Conservation (phyloP, 2,888 invertebrate species). For the Pristionchus entomophagus region DNA sequence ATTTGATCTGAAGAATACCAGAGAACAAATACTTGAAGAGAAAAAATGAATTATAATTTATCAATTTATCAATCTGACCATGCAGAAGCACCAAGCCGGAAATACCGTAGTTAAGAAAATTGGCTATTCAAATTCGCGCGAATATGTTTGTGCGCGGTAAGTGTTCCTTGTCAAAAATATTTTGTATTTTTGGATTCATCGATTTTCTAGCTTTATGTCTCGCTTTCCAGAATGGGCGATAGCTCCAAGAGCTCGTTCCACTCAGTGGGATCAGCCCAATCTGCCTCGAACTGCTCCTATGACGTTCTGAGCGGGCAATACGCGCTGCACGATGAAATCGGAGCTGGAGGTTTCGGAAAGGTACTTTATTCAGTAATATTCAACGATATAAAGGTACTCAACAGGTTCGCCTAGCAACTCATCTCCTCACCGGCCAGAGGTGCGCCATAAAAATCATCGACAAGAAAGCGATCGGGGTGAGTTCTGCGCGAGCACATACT, state of each 20-base stretch:
- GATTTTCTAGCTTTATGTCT: not conserved
- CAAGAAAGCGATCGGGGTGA: constrained; percentile 83
- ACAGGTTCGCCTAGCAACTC: constrained; percentile 84
- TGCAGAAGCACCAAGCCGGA: not conserved
- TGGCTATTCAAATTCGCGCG: constrained; percentile 8
- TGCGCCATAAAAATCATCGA: constrained; percentile 89
- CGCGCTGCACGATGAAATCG: constrained; percentile 67
- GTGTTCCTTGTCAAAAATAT: not conserved
- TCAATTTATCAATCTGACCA: not conserved
- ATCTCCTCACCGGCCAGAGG: constrained; percentile 86
- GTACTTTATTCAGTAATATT: not conserved
- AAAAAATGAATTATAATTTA: not conserved
- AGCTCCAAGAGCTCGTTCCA: constrained; percentile 42
- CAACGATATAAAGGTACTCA: not conserved
- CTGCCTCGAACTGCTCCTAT: not conserved
- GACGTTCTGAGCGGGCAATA: constrained; percentile 56
- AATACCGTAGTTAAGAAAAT: not conserved
- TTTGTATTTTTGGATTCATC: not conserved
- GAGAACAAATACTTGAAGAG: not conserved
- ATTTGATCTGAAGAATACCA: not conserved
- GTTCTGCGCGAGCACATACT: constrained; percentile 55
- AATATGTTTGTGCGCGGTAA: not conserved
- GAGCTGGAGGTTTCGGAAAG: constrained; percentile 85
- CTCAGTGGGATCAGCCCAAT: constrained; percentile 28
- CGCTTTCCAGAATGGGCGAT: constrained; percentile 26